Conservation (phyloP, 92 coral and sea anemone species). For the Paramuricea clavata region DNA sequence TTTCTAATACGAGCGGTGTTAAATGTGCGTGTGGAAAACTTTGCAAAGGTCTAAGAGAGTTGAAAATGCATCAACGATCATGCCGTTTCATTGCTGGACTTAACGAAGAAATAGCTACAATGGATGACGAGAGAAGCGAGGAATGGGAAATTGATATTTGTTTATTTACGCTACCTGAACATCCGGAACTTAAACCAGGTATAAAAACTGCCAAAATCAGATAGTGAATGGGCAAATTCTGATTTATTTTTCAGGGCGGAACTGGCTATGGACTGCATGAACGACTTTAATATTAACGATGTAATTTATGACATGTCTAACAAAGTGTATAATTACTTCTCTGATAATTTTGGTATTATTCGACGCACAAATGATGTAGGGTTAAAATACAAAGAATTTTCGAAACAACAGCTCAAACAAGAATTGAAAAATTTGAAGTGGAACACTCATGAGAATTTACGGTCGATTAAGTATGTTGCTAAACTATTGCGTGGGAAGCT, state of each 20-base stretch:
- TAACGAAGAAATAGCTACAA: background rate
- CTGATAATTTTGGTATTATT: too few relatives aligned
- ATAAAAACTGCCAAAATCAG: slow-evolving; percentile 2
- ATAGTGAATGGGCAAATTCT: background rate
- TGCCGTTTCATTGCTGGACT: slow-evolving; percentile 12
- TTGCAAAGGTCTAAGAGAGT: slow-evolving; percentile 18
- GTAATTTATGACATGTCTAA: background rate
- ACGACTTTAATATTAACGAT: background rate
- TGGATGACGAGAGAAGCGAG: background rate
- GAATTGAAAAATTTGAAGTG: background rate
- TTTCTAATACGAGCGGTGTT: background rate
- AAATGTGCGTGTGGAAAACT: slow-evolving; percentile 4
- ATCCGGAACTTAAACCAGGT: background rate
- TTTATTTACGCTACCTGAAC: background rate
- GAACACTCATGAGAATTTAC: background rate
- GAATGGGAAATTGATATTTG: background rate
- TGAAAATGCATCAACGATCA: slow-evolving; percentile 1
- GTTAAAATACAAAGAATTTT: too few relatives aligned
- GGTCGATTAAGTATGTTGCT: background rate
- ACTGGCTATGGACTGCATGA: background rate
- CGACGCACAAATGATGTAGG: too few relatives aligned
- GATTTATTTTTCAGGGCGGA: slow-evolving; percentile 1
- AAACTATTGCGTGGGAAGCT: background rate
- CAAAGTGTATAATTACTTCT: too few relatives aligned
- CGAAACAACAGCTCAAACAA: too few relatives aligned